Evolutionary conservation across 1,140 invertebrate species (phyloP), one percentile per base, ranked within the genome.

Genomic region (Drosophila serrata): DNA sequence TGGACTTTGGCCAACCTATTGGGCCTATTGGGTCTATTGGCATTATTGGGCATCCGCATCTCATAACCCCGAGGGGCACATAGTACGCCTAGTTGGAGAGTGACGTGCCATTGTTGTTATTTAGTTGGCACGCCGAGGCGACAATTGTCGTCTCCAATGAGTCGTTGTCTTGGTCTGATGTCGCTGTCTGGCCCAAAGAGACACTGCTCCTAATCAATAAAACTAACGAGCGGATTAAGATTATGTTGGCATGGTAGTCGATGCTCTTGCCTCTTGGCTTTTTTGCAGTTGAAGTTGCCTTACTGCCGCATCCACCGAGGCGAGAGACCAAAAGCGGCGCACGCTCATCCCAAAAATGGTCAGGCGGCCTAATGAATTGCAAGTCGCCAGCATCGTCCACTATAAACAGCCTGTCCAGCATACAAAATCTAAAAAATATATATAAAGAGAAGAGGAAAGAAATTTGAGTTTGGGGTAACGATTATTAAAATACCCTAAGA

Each of bases 171-270:
- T 59, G 51, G 51, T 39, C 49, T 40, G 45, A 42, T 58, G 81
- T 70, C 63, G 59, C 51, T 48, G 79, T 64, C 79, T 65, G 70
- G 59, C 51, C 70, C 75, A 57, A 62, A 68, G 64, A 70, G 73
- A 90, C 84, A 81, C 67, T 90, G 73, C 80, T 88, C 68, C 85
- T 88, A 88, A 88, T 88, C 84, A 88, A 88, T 88, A 88, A 88
- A 88, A 90, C 84, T 88, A 88, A 88, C 84, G 85, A 88, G 84
- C 85, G 84, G 84, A 88, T 88, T 88, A 88, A 90, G 84, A 88
- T 88, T 88, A 90, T 84, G 81, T 88, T 82, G 76, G 42, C 68
- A 56, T 72, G 51, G 68, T 33, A 58, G 65, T 70, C 27, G 17
- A 27, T 9, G 40, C 33, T 56, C 49, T 31, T 39, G 48, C 15